These are phyloP conservation scores for Paramormyrops hopkinsi DNA, from an alignment of 2,797 vertebrate genomes.

Conservation along the genomic window DNA sequence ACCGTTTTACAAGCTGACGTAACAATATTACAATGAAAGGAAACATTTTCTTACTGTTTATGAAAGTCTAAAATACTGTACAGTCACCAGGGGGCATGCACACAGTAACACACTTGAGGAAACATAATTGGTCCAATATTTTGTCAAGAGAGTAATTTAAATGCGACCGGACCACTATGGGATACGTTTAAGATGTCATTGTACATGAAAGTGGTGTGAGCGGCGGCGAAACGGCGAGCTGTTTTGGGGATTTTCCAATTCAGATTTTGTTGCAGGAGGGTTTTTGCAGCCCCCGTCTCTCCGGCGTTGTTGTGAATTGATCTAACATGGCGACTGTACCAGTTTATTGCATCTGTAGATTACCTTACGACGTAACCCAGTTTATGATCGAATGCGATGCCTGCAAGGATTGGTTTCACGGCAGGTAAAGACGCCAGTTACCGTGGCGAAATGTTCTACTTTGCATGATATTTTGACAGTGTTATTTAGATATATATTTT, in stretches of 20 bases:
- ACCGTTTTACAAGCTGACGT: constrained; percentile 56
- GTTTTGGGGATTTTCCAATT: constrained; percentile 55
- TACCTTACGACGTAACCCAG: constrained; percentile 97
- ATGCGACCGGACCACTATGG: constrained; percentile 18
- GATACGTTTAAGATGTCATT: constrained; percentile 18
- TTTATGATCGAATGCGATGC: constrained; percentile 98
- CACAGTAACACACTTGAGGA: constrained; percentile 65
- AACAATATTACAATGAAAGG: constrained; percentile 50
- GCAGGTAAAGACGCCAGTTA: constrained; percentile 72
- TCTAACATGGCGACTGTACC: constrained; percentile 98
- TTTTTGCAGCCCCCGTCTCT: constrained; percentile 59
- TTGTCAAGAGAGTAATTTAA: constrained; percentile 30
- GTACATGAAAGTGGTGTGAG: constrained; percentile 41
- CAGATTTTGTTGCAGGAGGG: constrained; percentile 62
- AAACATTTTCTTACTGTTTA: constrained; percentile 55
- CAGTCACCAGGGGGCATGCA: constrained; percentile 75
- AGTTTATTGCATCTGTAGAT: constrained; percentile 97
- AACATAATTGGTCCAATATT: constrained; percentile 49
- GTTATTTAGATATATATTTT: constrained; percentile 54
- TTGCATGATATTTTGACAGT: constrained; percentile 45
- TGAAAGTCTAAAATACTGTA: constrained; percentile 54
- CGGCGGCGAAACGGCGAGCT: constrained; percentile 50
- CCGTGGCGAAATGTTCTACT: constrained; percentile 26
- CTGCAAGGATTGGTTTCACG: constrained; percentile 98
- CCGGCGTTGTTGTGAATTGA: constrained; percentile 76